These are phyloP conservation scores for Okamejei kenojei DNA, from an alignment of 2,797 vertebrate species.

Conservation along the genomic window DNA sequence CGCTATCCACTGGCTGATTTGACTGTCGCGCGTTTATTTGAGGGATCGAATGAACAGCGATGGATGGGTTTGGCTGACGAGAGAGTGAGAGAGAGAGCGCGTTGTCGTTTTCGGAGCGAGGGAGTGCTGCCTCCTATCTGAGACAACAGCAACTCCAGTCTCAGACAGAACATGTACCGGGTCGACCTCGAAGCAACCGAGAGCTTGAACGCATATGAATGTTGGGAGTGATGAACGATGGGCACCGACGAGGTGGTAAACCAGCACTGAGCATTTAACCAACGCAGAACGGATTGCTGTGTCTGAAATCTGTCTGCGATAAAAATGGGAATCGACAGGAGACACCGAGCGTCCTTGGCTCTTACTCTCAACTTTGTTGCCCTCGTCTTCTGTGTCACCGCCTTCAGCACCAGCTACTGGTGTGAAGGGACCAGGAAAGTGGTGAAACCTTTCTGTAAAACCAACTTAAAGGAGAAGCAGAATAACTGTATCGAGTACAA, in stretches of 20 bases:
- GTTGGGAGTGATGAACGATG: too few relatives aligned
- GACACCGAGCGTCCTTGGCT: constrained; percentile 66
- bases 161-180: neutral
- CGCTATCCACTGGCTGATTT: too few relatives aligned
- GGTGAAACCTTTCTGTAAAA: constrained; percentile 72
- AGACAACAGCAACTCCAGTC: neutral
- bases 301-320: neutral
- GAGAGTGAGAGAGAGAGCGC: neutral
- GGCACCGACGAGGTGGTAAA: neutral
- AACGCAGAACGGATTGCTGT: neutral
- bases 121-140: constrained; percentile 6
- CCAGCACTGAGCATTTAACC: neutral
- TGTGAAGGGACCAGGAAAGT: constrained; percentile 75
- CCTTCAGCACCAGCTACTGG: constrained; percentile 83
- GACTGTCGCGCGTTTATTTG: neutral
- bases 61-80: neutral
- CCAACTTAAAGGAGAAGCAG: constrained; percentile 52
- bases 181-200: neutral
- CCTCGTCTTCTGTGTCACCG: constrained; percentile 60
- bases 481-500: constrained; percentile 69
- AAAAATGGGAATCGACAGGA: constrained; percentile 59
- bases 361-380: constrained; percentile 72
- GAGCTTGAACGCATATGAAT: neutral
- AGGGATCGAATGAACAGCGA: neutral
- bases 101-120: too few relatives aligned